Conservation (phyloP, 2,888 invertebrate genomes). For the Cryptus armator region DNA sequence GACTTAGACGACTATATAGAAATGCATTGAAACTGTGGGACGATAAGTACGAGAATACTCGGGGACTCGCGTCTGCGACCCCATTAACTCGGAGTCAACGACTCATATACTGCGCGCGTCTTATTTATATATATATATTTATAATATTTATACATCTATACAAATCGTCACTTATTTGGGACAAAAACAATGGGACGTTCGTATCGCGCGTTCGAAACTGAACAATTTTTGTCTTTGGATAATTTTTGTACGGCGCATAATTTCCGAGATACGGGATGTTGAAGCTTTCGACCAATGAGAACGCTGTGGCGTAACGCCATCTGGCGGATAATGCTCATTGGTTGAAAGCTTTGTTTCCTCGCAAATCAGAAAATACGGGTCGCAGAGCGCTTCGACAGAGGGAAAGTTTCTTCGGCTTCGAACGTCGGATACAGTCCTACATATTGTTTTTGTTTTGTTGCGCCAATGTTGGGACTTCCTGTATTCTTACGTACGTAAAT, state of each 20-base stretch:
- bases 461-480: constrained; percentile 38
- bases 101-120: constrained; percentile 41
- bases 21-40: constrained; percentile 66
- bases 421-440: neutral
- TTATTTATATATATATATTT: constrained; percentile 56
- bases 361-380: neutral
- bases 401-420: neutral
- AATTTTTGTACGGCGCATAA: neutral
- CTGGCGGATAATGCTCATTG: neutral
- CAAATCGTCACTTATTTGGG: constrained; percentile 31
- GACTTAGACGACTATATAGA: constrained; percentile 60
- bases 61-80: constrained; percentile 54
- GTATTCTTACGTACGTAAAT: constrained; percentile 68
- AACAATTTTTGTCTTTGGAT: neutral
- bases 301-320: neutral
- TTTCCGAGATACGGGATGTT: neutral
- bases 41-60: constrained; percentile 66
- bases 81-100: constrained; percentile 38
- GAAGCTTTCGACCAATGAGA: neutral
- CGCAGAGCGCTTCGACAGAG: constrained; percentile 1
- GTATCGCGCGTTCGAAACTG: constrained; percentile 17
- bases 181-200: constrained; percentile 12
- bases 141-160: constrained; percentile 59
- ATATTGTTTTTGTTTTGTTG: constrained; percentile 6
- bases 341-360: neutral